Evolutionary conservation across 2,797 vertebrate genomes (phyloP).

Genomic region (Chelmon rostratus): DNA sequence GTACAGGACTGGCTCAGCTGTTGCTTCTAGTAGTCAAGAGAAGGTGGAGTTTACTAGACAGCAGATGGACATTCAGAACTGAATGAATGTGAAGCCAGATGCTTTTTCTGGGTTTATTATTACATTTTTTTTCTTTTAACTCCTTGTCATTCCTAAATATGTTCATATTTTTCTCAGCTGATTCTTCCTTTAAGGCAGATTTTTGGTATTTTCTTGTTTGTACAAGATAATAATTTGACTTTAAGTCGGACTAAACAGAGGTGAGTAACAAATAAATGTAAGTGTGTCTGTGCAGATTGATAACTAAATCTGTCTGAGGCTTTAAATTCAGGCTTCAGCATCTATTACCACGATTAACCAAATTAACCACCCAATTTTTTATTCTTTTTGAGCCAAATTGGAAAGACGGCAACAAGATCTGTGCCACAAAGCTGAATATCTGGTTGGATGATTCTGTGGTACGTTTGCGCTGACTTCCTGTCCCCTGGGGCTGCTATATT

Average conservation of each 20-base stretch:
- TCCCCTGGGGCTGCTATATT: constrained; percentile 15
- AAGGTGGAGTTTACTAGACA: too few species aligned
- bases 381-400: background rate
- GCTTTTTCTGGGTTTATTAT: background rate
- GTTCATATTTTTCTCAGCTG: background rate
- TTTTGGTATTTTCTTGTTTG: background rate
- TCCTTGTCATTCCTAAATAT: background rate
- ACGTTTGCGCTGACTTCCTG: background rate
- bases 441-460: background rate
- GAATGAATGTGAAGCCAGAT: background rate
- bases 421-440: background rate
- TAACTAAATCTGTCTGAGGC: background rate
- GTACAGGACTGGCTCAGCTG: background rate
- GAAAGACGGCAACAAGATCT: background rate
- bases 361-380: background rate
- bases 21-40: background rate
- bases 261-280: background rate
- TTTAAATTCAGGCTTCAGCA: background rate
- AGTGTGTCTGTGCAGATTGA: background rate
- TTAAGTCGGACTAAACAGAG: background rate
- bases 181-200: background rate
- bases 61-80: background rate
- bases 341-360: background rate
- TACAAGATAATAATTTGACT: background rate
- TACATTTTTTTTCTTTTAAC: background rate